A percentile compares a stretch with the other conserved stretches of the same genome.
These are phyloP conservation scores for Drosophila algonquin DNA, from an alignment of 2,888 invertebrate species.

Conservation along the genomic window DNA sequence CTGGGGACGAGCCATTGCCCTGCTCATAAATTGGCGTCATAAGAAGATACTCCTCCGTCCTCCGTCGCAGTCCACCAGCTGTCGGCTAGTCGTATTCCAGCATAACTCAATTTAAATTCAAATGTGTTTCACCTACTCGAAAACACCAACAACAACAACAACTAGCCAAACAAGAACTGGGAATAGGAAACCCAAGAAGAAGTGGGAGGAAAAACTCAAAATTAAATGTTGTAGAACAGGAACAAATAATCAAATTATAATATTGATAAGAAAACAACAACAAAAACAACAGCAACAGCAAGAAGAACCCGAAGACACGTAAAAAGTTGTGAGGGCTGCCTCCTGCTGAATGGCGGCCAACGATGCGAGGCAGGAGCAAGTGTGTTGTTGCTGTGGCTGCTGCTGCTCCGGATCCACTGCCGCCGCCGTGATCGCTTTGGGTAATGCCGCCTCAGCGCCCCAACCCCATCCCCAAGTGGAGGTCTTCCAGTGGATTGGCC, in stretches of 20 bases:
- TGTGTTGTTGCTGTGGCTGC: conserved; percentile 64
- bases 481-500: conserved; percentile 86
- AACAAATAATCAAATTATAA: conserved; percentile 64
- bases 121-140: conserved; percentile 53
- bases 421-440: conserved; percentile 29
- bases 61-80: conserved; percentile 16
- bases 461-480: conserved; percentile 41
- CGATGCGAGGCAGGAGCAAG: conserved; percentile 40
- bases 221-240: conserved; percentile 37
- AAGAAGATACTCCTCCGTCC: conserved; percentile 47
- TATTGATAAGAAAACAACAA: conserved; percentile 38
- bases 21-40: conserved; percentile 74
- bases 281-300: conserved; percentile 13
- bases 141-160: conserved; percentile 4
- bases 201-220: conserved; percentile 1
- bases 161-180: conserved; percentile 2
- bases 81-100: not conserved
- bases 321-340: not conserved
- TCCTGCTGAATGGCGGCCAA: conserved; percentile 62
- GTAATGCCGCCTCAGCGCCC: conserved; percentile 44
- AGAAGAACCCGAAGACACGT: conserved; percentile 19
- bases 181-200: conserved; percentile 4
- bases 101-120: conserved; percentile 77
- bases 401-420: conserved; percentile 35
- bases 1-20: conserved; percentile 52